Evolutionary conservation across 2,888 invertebrate species (phyloP), one percentile per base, ranked within the genome.

Genomic region (Megastigmus dorsalis): DNA sequence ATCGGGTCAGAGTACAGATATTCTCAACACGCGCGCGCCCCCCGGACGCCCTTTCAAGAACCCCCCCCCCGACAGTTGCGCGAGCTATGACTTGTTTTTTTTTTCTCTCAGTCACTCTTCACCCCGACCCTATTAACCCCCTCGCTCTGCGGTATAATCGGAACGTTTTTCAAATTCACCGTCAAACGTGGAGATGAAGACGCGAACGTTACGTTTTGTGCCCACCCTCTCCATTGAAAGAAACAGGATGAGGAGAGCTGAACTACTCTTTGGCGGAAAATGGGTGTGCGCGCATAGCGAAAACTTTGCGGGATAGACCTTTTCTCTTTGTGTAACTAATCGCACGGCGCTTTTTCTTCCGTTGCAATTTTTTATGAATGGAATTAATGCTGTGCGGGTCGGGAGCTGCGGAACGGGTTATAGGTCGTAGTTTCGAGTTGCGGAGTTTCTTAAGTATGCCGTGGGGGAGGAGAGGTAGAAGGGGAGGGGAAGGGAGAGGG

Each of bases 1-100:
- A 75, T 60, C 45, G 18, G 75, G 75, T 70, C 70, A 70, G 52
- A 7, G 5, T 26, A 5, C 13, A 10, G 38, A 10, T 33, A 30
- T 20, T 18, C 52, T 43, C 52, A 7, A 28, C n/a, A 3, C 41
- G 43, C 15, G 30, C 45, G 48, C 15, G 13, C 28, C 45, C 30
- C 30, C 9, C 33, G 43, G 26, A 6, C 59, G 26, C 5, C 41
- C 23, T 41, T 26, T 59, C 26, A 3, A 18, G 10, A 13, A n/a
- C 10, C 18, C 36, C 36, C 3, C 20, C 1, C 36, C 2, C 18
- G 4, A 3, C 3, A 18, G 18, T 45, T 18, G 3, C 4, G 20
- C 4, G 20, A 45, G 9, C 9, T 10, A n/a, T 9, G 28, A 33
- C n/a, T 28, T 38, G 1, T 57, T 55, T 23, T 20, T 45, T 15